phyloP scores from a whole-genome alignment of 2,888 invertebrate species.

The Ephialtes manifestator region DNA sequence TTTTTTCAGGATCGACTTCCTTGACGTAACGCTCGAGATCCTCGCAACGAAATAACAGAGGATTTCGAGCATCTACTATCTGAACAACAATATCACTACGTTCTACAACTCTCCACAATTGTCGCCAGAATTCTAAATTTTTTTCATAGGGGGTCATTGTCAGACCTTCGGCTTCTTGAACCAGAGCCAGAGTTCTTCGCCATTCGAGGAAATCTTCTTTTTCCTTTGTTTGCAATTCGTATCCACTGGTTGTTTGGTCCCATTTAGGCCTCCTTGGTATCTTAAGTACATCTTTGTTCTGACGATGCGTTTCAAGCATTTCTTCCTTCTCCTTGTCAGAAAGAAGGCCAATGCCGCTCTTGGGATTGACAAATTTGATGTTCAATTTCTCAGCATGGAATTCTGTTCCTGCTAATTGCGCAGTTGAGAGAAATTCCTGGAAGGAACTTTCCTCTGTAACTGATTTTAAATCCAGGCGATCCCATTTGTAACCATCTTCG shows the following conservation, averaged over 20 bases:
- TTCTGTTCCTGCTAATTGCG: constrained; percentile 97
- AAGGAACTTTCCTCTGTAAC: constrained; percentile 98
- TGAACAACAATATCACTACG: constrained; percentile 97
- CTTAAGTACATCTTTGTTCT: constrained; percentile 89
- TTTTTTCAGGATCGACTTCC: constrained; percentile 91
- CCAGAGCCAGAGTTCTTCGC: constrained; percentile 93
- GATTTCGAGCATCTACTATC: constrained; percentile 98
- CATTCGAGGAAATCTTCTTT: constrained; percentile 95
- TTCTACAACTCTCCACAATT: constrained; percentile 99
- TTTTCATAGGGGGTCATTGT: constrained; percentile 98
- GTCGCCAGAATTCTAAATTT: constrained; percentile 99
- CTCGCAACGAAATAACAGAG: constrained; percentile 95
- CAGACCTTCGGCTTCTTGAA: constrained; percentile 93
- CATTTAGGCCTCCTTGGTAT: constrained; percentile 96
- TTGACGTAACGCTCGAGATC: constrained; percentile 96
- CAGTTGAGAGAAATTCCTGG: constrained; percentile 98
- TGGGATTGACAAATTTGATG: constrained; percentile 91
- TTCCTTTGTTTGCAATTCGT: constrained; percentile 93
- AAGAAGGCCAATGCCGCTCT: constrained; percentile 88
- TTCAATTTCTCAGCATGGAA: constrained; percentile 97
- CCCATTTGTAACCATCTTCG: constrained; percentile 97
- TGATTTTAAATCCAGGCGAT: constrained; percentile 95
- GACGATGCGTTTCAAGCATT: constrained; percentile 87
- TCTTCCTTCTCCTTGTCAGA: constrained; percentile 88
- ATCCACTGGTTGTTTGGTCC: constrained; percentile 91